These are phyloP conservation scores for Choreutis nemorana DNA, from an alignment of 2,888 invertebrate species.

Conservation along the genomic window DNA sequence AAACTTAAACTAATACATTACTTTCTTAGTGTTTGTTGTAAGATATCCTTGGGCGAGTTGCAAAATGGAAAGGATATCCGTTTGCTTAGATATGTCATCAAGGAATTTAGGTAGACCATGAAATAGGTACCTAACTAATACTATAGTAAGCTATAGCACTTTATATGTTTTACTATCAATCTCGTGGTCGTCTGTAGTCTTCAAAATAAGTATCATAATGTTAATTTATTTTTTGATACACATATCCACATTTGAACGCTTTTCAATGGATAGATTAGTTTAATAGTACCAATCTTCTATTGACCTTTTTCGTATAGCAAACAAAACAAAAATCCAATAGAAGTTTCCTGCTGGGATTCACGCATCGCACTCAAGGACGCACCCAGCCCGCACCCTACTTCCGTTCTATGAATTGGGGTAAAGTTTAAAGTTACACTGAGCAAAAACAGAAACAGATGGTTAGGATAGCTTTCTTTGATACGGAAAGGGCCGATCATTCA, in stretches of 20 bases:
- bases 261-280: not conserved
- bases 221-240: too few relatives aligned
- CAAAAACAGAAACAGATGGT: slow-evolving; percentile 38
- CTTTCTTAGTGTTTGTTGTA: too few relatives aligned
- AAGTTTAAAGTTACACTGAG: slow-evolving; percentile 19
- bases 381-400: slow-evolving; percentile 52
- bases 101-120: slow-evolving; percentile 4
- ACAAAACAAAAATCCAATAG: slow-evolving; percentile 24
- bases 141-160: too few relatives aligned
- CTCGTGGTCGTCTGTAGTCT: too few relatives aligned
- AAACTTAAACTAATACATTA: too few relatives aligned
- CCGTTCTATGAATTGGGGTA: slow-evolving; percentile 49
- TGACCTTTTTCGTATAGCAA: slow-evolving; percentile 3
- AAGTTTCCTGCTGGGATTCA: slow-evolving; percentile 42
- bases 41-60: slow-evolving; percentile 44
- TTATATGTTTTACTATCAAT: too few relatives aligned
- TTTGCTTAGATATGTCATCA: slow-evolving; percentile 24
- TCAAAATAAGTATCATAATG: too few relatives aligned
- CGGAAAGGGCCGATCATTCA: too few relatives aligned
- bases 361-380: slow-evolving; percentile 41
- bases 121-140: not conserved
- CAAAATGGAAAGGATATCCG: slow-evolving; percentile 61
- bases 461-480: too few relatives aligned
- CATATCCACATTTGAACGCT: not conserved
- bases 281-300: not conserved